A percentile compares a stretch with the other conserved stretches of the same genome.
These are phyloP conservation scores for Gymnocheta viridis DNA, from an alignment of 2,888 invertebrate genomes.

Conservation along the genomic window DNA sequence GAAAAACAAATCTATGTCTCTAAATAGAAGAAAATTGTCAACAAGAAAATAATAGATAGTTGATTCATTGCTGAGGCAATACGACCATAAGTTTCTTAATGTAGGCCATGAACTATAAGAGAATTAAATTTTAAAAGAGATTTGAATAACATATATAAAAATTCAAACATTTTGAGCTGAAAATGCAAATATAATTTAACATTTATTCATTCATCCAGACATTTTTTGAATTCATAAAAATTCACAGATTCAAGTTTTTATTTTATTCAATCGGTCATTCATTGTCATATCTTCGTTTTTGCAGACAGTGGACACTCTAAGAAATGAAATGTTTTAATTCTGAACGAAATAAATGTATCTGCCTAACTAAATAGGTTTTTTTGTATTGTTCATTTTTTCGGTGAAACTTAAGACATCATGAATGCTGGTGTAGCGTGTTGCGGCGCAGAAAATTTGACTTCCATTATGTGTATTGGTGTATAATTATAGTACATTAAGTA, in stretches of 20 bases:
- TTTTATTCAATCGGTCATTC: constrained; percentile 37
- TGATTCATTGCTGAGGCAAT: neutral
- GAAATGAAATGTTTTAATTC: neutral
- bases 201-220: constrained; percentile 53
- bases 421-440: too few species aligned
- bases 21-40: neutral
- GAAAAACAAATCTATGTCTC: too few species aligned
- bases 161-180: neutral
- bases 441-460: too few species aligned
- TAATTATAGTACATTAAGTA: too few species aligned
- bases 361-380: too few species aligned
- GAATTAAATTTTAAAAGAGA: neutral
- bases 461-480: too few species aligned
- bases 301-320: neutral
- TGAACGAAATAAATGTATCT: too few species aligned
- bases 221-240: constrained; percentile 48
- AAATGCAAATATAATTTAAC: constrained; percentile 54
- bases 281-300: constrained; percentile 8
- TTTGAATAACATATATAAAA: neutral
- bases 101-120: constrained; percentile 8
- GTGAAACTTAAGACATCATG: too few species aligned
- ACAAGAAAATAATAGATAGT: neutral
- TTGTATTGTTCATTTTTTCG: too few species aligned
- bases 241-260: constrained; percentile 43
- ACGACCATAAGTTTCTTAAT: neutral